Conservation (phyloP, 2,888 invertebrate species). For the Heliconius sara region DNA sequence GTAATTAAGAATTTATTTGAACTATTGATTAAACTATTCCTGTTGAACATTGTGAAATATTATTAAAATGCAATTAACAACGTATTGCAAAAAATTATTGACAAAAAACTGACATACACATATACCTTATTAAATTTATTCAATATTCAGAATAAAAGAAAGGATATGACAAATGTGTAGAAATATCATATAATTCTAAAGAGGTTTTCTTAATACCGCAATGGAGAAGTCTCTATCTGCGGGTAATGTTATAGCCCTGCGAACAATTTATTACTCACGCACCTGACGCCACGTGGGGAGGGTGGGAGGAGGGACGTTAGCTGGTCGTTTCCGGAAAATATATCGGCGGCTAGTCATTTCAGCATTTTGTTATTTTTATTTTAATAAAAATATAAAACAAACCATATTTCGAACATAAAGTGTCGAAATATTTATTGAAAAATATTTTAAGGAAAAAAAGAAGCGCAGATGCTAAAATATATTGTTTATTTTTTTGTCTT, state of each 20-base stretch:
- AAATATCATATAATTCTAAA: constrained; percentile 37
- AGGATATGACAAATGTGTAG: constrained; percentile 24
- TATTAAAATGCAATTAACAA: not conserved
- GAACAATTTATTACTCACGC: constrained; percentile 47
- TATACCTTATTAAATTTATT: not conserved
- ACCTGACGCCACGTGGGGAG: constrained; percentile 41
- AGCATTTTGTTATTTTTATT: constrained; percentile 11
- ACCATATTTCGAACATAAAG: not conserved
- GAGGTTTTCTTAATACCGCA: constrained; percentile 42
- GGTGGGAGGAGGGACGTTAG: not conserved
- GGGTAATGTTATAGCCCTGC: constrained; percentile 44
- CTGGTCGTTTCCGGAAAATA: constrained; percentile 20
- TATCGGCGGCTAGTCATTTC: constrained; percentile 8
- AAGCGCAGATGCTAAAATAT: too few species aligned
- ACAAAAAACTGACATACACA: not conserved
- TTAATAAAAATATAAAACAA: not conserved
- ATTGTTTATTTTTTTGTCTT: too few species aligned
- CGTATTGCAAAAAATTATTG: not conserved
- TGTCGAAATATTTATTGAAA: not conserved
- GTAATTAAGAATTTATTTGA: too few species aligned
- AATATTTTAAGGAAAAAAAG: not conserved
- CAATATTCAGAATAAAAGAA: constrained; percentile 13
- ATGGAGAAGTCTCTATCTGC: constrained; percentile 42
- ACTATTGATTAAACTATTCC: too few species aligned
- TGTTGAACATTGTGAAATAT: too few species aligned